Evolutionary conservation across 2,113 vertebrate genomes (phyloP).

Genomic region (Tetraodon nigroviridis): DNA sequence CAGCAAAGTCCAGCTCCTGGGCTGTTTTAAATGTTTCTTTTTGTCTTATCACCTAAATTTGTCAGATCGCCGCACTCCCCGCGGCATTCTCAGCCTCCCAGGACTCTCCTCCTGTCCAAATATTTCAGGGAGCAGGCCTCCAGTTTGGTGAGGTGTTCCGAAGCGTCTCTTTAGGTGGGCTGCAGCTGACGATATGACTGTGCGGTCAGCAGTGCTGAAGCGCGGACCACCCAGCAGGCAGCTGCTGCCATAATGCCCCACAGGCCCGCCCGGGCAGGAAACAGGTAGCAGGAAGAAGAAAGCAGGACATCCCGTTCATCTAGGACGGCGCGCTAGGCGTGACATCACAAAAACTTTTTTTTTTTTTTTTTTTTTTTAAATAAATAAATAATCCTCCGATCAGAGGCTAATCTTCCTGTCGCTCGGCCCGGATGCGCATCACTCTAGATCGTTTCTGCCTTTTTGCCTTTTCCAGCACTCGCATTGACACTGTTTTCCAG

Average conservation of each 20-base stretch:
- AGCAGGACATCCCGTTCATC: constrained; percentile 72
- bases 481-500: constrained; percentile 66
- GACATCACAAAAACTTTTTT: constrained; percentile 51
- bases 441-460: no score
- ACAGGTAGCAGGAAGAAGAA: constrained; percentile 72
- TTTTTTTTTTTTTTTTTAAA: no score
- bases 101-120: constrained; percentile 57
- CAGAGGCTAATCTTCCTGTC: constrained; percentile 17
- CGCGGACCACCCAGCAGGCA: constrained; percentile 71
- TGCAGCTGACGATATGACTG: constrained; percentile 62
- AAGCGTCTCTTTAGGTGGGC: constrained; percentile 70
- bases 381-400: constrained; percentile 41
- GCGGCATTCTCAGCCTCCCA: constrained; percentile 50
- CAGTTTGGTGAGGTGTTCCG: constrained; percentile 58
- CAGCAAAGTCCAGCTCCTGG: constrained; percentile 44
- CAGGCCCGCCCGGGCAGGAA: constrained; percentile 60
- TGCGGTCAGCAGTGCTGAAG: constrained; percentile 59
- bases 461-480: constrained; percentile 56
- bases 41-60: constrained; percentile 61
- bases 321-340: constrained; percentile 52
- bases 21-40: constrained; percentile 62
- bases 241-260: constrained; percentile 61
- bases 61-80: constrained; percentile 55
- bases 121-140: constrained; percentile 72
- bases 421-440: constrained; percentile 5